Base-by-base conservation (phyloP, 2,113 vertebrate species). In the Onychostruthus taczanowskii region DNA sequence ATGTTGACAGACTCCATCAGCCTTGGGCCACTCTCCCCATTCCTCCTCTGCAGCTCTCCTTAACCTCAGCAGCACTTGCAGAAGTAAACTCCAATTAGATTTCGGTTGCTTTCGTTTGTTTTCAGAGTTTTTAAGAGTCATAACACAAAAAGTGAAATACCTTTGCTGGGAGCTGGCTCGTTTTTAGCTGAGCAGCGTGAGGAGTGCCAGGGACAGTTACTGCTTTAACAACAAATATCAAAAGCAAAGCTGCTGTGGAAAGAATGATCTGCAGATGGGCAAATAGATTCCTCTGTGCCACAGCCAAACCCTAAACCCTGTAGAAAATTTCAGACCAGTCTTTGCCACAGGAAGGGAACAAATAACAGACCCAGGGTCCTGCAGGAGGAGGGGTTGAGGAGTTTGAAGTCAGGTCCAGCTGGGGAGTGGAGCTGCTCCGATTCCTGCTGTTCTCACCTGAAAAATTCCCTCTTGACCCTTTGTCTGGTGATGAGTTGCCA, bases 1-100 rank as follows among this genome's bases (percentile, higher is more conserved):
- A 97, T 97, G 95, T 80, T 90, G 90, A 90, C 88, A 93, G 93
- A 61, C 79, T 90, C 94, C 49, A 53, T 73, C 94, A 96, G 96
- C 96, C 96, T 35, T 96, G 96, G 93, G 95, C 94, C 94, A 93
- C 94, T 72, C 75, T 95, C 75, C 77, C 63, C 46, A 0, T 69
- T 93, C 87, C 85, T 95, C 61, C 91, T 91, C 91, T 61, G 7
- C 70, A 66, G 78, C 94, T 95, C 91, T 92, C 55, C 90, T 49
- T 74, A 84, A 87, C 93, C 95, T 97, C 90, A 19, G 76, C 43
- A 3, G 83, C 82, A 33, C 91, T 89, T 85, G 84, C 63, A 89
- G 53, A 74, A 83, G 82, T 52, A 11, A 13, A 1, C 43, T 74
- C 16, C 85, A 63, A 41, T 69, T 43, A 13, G 37, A 67, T 82